Percentiles rank a stretch among this genome's conserved stretches.
Evolutionary conservation across 2,888 invertebrate genomes (phyloP).

Genomic region (Philereme transversata): DNA sequence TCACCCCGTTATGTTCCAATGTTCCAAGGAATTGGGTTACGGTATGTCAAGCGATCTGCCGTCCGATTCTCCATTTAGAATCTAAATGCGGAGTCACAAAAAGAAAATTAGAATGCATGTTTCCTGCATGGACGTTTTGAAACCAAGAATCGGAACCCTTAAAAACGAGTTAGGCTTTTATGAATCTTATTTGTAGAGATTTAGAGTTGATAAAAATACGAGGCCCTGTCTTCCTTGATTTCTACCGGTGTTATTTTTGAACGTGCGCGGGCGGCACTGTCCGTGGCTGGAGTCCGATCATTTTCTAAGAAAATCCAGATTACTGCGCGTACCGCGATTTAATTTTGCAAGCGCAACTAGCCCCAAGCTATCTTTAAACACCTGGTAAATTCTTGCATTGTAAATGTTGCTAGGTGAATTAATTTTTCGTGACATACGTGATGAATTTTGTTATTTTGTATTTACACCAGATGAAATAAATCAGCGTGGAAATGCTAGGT

Average conservation of each 20-base stretch:
- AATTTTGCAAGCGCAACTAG: slow-evolving; percentile 46
- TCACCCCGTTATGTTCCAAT: slow-evolving; percentile 38
- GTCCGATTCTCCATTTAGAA: slow-evolving; percentile 37
- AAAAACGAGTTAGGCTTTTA: slow-evolving; percentile 1
- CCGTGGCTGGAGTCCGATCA: slow-evolving; percentile 53
- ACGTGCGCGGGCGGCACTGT: slow-evolving; percentile 50
- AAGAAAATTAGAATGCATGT: slow-evolving; percentile 51
- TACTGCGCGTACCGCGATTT: slow-evolving; percentile 49
- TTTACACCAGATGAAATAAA: neutral
- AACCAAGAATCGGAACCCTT: slow-evolving; percentile 28
- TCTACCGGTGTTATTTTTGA: slow-evolving; percentile 57
- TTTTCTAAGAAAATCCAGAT: slow-evolving; percentile 61
- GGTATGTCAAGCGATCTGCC: slow-evolving; percentile 37
- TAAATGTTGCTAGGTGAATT: slow-evolving; percentile 31
- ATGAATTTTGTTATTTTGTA: neutral
- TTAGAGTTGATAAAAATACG: slow-evolving; percentile 24
- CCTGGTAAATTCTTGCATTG: slow-evolving; percentile 24
- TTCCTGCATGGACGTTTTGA: slow-evolving; percentile 53
- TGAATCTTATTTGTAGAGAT: slow-evolving; percentile 22
- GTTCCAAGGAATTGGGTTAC: slow-evolving; percentile 41
- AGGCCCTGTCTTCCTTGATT: slow-evolving; percentile 20
- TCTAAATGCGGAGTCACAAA: slow-evolving; percentile 45
- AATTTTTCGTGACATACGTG: neutral
- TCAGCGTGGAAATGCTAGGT: neutral
- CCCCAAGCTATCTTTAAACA: slow-evolving; percentile 34